Conservation (phyloP, 2,888 invertebrate species). For the Sylvicola cinctus region DNA sequence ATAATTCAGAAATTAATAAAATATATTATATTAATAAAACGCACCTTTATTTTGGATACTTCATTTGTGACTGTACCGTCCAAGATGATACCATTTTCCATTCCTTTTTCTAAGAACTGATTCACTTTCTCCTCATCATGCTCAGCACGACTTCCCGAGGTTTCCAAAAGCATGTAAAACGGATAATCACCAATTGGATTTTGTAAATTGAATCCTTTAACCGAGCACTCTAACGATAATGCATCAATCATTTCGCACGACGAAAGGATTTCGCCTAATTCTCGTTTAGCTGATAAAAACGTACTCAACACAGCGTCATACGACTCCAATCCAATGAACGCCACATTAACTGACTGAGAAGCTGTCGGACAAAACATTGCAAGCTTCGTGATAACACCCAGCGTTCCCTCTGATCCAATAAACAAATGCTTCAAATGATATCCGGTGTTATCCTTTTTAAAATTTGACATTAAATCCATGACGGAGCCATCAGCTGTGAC, state of each 20-base stretch:
- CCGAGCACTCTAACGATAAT: slow-evolving; percentile 43
- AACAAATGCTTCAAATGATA: slow-evolving; percentile 93
- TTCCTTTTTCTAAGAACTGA: slow-evolving; percentile 49
- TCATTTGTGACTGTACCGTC: slow-evolving; percentile 82
- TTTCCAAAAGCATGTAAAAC: slow-evolving; percentile 74
- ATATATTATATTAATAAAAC: background rate
- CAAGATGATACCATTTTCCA: slow-evolving; percentile 45
- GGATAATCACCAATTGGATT: slow-evolving; percentile 43
- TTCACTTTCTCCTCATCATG: slow-evolving; percentile 83
- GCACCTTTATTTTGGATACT: slow-evolving; percentile 1
- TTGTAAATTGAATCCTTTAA: slow-evolving; percentile 36
- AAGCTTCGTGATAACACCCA: slow-evolving; percentile 85
- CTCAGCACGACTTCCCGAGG: slow-evolving; percentile 59
- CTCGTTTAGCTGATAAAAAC: slow-evolving; percentile 48
- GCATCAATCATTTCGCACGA: slow-evolving; percentile 91
- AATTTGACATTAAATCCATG: slow-evolving; percentile 60
- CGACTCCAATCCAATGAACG: slow-evolving; percentile 62
- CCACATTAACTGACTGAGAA: slow-evolving; percentile 65
- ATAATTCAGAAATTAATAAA: background rate
- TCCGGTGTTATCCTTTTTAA: slow-evolving; percentile 96
- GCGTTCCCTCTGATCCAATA: slow-evolving; percentile 92
- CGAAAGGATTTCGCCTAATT: slow-evolving; percentile 76
- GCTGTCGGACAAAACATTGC: slow-evolving; percentile 75
- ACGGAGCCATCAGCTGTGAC: slow-evolving; percentile 70
- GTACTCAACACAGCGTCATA: slow-evolving; percentile 63